A percentile compares a stretch with the other conserved stretches of the same genome.
Conservation (phyloP, 2,797 vertebrate species). For the Gobionotothen gibberifrons region DNA sequence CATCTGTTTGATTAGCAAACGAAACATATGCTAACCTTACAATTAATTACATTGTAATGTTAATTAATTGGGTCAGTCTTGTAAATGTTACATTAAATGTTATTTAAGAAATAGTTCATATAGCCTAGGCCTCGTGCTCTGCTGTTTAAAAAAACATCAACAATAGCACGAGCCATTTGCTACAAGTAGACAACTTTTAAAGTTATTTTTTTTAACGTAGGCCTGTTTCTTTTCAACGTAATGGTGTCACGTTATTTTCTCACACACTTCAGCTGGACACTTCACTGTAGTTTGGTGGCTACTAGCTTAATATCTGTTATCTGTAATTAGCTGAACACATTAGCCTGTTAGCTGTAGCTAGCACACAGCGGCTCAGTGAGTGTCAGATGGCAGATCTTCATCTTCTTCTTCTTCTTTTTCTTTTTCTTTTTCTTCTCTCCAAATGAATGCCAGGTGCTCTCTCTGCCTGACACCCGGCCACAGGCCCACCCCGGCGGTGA, state of each 20-base stretch:
- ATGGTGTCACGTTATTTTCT: not conserved
- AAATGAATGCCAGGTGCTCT: slow-evolving; percentile 75
- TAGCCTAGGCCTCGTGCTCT: not conserved
- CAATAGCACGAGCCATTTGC: not conserved
- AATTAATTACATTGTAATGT: too few species aligned
- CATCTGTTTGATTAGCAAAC: too few species aligned
- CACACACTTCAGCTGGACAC: not conserved
- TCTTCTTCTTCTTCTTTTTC: too few species aligned
- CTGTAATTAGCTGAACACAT: not conserved
- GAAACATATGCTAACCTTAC: too few species aligned
- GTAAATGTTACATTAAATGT: too few species aligned
- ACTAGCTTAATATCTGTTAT: not conserved
- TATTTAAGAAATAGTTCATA: not conserved
- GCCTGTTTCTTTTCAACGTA: not conserved
- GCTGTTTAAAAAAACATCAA: not conserved
- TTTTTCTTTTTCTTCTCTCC: too few species aligned
- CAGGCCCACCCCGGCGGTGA: slow-evolving; percentile 60
- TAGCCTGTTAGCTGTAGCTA: not conserved
- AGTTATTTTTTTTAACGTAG: not conserved
- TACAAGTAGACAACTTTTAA: not conserved
- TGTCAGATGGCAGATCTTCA: slow-evolving; percentile 1
- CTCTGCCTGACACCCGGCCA: slow-evolving; percentile 63
- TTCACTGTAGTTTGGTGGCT: not conserved
- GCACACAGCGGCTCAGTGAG: not conserved
- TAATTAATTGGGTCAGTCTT: too few species aligned